These are phyloP conservation scores for Anomalospiza imberbis DNA, from an alignment of 2,797 vertebrate genomes.

Conservation along the genomic window DNA sequence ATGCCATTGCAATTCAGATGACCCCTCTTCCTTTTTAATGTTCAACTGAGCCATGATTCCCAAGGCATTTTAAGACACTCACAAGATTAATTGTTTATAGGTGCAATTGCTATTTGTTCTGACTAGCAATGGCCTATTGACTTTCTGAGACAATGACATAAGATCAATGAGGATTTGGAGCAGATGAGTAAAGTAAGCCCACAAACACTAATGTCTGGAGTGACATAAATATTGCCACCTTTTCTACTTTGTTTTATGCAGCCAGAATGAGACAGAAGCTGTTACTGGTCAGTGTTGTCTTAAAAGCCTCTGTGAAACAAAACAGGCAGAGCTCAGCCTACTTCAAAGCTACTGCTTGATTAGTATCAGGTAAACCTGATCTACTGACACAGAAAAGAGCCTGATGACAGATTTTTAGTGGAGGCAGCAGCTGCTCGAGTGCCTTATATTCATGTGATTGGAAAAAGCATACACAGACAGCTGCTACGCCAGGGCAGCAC, in stretches of 20 bases:
- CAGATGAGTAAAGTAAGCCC: not conserved
- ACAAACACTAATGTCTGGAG: not conserved
- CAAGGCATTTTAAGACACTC: not conserved
- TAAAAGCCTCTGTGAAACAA: not conserved
- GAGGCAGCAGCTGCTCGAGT: not conserved
- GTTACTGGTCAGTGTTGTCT: not conserved
- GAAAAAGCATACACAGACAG: not conserved
- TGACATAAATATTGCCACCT: not conserved
- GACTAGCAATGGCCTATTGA: constrained; percentile 7
- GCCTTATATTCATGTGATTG: not conserved
- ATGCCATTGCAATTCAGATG: not conserved
- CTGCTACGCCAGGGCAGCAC: not conserved
- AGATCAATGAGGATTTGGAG: constrained; percentile 34
- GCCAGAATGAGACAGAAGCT: not conserved
- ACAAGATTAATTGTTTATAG: constrained; percentile 15
- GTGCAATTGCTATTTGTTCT: not conserved
- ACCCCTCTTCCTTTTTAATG: not conserved
- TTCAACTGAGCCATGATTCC: not conserved
- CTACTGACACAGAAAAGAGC: not conserved
- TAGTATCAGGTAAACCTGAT: not conserved
- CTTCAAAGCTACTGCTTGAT: not conserved
- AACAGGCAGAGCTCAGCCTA: not conserved
- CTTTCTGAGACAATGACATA: constrained; percentile 6
- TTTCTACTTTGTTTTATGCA: not conserved
- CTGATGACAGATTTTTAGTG: not conserved